Percentiles rank a stretch among this genome's conserved stretches.
These are phyloP conservation scores for Micronisus gabar DNA, from an alignment of 2,113 vertebrate species.

Conservation along the genomic window DNA sequence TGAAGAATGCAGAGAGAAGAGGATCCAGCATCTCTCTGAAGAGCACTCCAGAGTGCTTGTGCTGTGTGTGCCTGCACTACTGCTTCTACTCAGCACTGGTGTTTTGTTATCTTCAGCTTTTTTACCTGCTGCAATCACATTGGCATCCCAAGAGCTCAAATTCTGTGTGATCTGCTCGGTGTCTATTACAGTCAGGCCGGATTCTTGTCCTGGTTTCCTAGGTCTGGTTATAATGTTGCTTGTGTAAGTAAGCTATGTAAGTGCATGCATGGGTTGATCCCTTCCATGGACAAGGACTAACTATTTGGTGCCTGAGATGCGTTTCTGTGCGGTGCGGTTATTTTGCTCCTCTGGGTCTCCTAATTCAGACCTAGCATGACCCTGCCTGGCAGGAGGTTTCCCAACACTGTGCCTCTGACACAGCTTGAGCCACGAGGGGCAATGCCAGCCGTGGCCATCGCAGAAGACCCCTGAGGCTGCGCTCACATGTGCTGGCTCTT, in stretches of 20 bases:
- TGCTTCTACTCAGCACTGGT: neutral
- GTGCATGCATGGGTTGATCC: fast-evolving
- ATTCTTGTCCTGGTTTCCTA: neutral
- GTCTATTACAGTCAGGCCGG: fast-evolving
- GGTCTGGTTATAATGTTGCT: neutral
- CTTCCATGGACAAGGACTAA: neutral
- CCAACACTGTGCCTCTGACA: neutral
- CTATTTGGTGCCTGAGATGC: neutral
- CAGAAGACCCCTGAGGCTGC: neutral
- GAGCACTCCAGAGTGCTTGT: neutral
- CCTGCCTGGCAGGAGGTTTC: neutral
- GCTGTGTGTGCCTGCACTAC: neutral
- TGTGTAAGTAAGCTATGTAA: neutral
- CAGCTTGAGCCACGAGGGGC: neutral
- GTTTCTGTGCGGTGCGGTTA: neutral
- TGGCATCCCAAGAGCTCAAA: neutral
- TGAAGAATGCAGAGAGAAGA: neutral
- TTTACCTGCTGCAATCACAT: neutral
- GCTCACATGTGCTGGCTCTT: fast-evolving
- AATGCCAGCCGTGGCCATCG: neutral
- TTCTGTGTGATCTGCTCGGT: neutral
- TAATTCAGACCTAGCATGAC: neutral
- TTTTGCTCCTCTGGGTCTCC: neutral
- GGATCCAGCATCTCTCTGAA: neutral
- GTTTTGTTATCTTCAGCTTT: neutral